A percentile compares a stretch with the other conserved stretches of the same genome.
These are phyloP conservation scores for Bradypus variegatus DNA, from an alignment of 2,797 vertebrate species.

Conservation along the genomic window DNA sequence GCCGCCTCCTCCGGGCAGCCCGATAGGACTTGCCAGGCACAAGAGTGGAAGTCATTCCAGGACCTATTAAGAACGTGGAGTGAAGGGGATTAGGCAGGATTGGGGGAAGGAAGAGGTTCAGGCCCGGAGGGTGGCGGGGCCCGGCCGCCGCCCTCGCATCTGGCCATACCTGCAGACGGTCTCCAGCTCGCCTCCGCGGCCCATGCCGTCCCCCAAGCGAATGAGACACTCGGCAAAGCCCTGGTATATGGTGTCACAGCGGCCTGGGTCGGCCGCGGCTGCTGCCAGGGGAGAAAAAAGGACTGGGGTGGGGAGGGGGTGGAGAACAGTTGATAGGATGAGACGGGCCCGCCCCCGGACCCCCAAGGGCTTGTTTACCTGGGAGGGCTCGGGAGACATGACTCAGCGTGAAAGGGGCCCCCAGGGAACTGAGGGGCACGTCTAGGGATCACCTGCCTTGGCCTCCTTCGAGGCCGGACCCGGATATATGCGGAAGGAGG, in stretches of 20 bases:
- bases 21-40: slow-evolving; percentile 81
- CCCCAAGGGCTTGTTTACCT: slow-evolving; percentile 50
- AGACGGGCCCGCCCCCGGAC: background rate
- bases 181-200: slow-evolving; percentile 82
- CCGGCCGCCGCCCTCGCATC: background rate
- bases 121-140: background rate
- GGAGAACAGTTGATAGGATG: slow-evolving; percentile 24
- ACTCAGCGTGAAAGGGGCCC: slow-evolving; percentile 52
- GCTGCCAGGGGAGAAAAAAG: slow-evolving; percentile 53
- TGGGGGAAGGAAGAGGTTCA: background rate
- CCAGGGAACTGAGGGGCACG: slow-evolving; percentile 27
- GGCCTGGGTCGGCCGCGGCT: slow-evolving; percentile 62
- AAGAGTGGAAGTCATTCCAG: slow-evolving; percentile 90
- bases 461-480: background rate
- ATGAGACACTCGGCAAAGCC: slow-evolving; percentile 93
- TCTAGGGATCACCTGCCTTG: slow-evolving; percentile 11
- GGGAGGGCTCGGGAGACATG: slow-evolving; percentile 34
- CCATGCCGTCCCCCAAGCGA: slow-evolving; percentile 89
- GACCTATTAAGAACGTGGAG: slow-evolving; percentile 74
- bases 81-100: slow-evolving; percentile 1
- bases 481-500: background rate
- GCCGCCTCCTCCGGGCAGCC: slow-evolving; percentile 86
- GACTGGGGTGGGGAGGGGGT: background rate
- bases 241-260: slow-evolving; percentile 91
- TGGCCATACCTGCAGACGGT: slow-evolving; percentile 88